A percentile compares a stretch with the other conserved stretches of the same genome.
These are phyloP conservation scores for Pararge aegeria DNA, from an alignment of 1,140 invertebrate species.

Conservation along the genomic window DNA sequence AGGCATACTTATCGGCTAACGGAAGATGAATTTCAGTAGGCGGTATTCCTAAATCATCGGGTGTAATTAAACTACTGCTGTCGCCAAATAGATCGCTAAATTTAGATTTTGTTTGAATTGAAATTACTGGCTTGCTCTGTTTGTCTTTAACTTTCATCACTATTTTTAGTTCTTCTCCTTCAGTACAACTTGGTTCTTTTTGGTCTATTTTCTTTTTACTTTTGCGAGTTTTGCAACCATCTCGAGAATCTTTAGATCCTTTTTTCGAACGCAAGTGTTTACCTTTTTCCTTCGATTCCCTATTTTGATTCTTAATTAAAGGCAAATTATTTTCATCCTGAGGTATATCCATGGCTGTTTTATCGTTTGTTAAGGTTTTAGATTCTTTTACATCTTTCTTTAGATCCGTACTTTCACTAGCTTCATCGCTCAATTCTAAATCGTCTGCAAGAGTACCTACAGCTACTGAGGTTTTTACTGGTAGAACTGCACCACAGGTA, in stretches of 20 bases:
- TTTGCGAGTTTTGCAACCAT: constrained; percentile 30
- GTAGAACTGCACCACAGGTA: background rate
- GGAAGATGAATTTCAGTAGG: constrained; percentile 8
- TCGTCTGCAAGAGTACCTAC: constrained; percentile 51
- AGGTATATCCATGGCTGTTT: background rate
- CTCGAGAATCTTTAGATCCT: constrained; percentile 12
- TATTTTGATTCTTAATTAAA: background rate
- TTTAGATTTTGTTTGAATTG: constrained; percentile 37
- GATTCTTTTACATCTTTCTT: constrained; percentile 12
- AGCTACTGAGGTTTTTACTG: constrained; percentile 6
- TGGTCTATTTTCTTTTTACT: constrained; percentile 28
- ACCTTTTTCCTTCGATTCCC: background rate
- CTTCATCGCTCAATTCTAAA: constrained; percentile 68
- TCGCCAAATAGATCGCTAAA: constrained; percentile 69
- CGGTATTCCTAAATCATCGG: constrained; percentile 58
- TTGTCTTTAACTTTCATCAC: constrained; percentile 26
- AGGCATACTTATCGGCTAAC: constrained; percentile 35
- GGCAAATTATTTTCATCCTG: background rate
- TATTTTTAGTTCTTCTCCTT: constrained; percentile 5
- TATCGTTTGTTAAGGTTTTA: constrained; percentile 5
- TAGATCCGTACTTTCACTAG: constrained; percentile 43
- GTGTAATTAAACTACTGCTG: constrained; percentile 64
- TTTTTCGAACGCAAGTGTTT: constrained; percentile 1
- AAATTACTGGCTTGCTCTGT: constrained; percentile 17
- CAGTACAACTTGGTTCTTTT: constrained; percentile 19